These are phyloP conservation scores for Papilio protenor DNA, from an alignment of 2,888 invertebrate genomes.

Conservation along the genomic window DNA sequence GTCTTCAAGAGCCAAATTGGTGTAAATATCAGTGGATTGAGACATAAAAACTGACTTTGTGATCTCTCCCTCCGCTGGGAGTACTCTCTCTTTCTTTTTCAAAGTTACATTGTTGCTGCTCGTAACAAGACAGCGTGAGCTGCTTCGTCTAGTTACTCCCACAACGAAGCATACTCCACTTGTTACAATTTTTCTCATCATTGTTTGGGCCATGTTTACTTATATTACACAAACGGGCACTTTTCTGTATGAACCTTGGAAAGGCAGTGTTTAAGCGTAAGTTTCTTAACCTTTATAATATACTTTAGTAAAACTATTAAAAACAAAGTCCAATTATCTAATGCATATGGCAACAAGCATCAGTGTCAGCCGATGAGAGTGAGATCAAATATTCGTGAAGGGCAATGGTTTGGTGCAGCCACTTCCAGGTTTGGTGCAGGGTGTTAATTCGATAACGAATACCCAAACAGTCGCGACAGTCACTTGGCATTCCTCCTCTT, in stretches of 20 bases:
- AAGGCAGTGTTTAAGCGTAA: constrained; percentile 67
- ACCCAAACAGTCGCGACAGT: constrained; percentile 93
- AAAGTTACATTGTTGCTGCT: constrained; percentile 59
- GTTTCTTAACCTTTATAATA: constrained; percentile 58
- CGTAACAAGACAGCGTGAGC: constrained; percentile 66
- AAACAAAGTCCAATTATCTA: constrained; percentile 63
- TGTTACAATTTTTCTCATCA: constrained; percentile 74
- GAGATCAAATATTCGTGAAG: constrained; percentile 94
- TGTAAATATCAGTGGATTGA: constrained; percentile 94
- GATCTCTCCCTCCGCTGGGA: constrained; percentile 81
- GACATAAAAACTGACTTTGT: constrained; percentile 96
- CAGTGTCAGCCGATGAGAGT: constrained; percentile 90
- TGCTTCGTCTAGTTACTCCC: constrained; percentile 71
- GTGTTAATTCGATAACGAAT: constrained; percentile 94
- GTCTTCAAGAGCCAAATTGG: constrained; percentile 97
- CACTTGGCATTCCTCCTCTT: constrained; percentile 86
- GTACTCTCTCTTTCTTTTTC: constrained; percentile 63
- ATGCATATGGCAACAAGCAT: constrained; percentile 71
- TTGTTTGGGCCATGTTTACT: constrained; percentile 77
- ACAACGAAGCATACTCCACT: constrained; percentile 72
- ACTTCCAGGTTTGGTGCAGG: constrained; percentile 97
- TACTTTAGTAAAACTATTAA: constrained; percentile 53
- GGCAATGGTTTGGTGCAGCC: constrained; percentile 95
- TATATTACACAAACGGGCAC: constrained; percentile 65
- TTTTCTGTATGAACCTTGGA: constrained; percentile 79